Evolutionary conservation across 2,797 vertebrate species (phyloP), one percentile per base, ranked within the genome.

Genomic region (Fundulus diaphanus): DNA sequence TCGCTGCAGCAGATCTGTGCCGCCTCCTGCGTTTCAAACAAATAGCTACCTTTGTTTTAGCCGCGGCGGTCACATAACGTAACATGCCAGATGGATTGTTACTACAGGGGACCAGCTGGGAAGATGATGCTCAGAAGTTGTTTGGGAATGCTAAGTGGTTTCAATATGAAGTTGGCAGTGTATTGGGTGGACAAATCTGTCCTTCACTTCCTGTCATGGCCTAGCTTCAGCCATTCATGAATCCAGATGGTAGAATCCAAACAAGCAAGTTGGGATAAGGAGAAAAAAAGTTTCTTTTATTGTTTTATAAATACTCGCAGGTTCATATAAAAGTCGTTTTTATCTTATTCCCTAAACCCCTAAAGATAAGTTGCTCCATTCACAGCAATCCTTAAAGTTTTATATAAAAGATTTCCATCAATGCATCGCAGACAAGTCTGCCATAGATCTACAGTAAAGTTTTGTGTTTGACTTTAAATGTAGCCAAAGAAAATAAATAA

Each of bases 81-180:
- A 73, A 51, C 70, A 68, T 31, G 44, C 70, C 77, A 78, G 77
- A 78, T 78, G 77, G 77, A 46, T 73, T 73, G 77, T 73, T 78
- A 72, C 76, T 78, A 78, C 70, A 61, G n/a, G 73, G 13, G 35
- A 31, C 77, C 71, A 73, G 68, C 77, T 78, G 71, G 57, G 71
- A 68, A 59, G 65, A 37, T 37, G 71, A n/a, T 11, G 52, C 65
- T 69, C 54, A 29, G 54, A 73, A 68, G 65, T 73, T 48, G 24
- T 52, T 54, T 49, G 68, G 52, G 52, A 51, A 65, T 29, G 37
- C 16, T 31, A 31, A 24, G 44, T 5, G 20, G 35, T 68, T 56
- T 59, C n/a, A 57, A 68, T 71, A 69, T 69, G 37, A 59, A 44
- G 24, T 66, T 66, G 69, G 20, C 69, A 48, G n/a, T 33, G 72